These are phyloP conservation scores for Orestias chungarensis DNA, from an alignment of 2,797 vertebrate genomes.

Conservation along the genomic window DNA sequence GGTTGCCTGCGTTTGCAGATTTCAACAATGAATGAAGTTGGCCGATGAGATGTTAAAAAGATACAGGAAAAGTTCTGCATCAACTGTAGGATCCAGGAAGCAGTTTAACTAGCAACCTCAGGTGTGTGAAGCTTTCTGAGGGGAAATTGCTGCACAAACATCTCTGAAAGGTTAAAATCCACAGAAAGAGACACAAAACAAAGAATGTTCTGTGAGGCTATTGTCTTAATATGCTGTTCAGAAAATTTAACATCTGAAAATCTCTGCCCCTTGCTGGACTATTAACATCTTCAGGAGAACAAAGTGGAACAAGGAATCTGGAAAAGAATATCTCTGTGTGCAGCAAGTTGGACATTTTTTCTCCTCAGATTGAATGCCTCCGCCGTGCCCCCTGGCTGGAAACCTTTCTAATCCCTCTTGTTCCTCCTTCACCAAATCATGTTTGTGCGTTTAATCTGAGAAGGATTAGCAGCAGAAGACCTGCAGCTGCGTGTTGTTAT, in stretches of 20 bases:
- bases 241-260: background rate
- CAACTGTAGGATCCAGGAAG: slow-evolving; percentile 10
- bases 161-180: background rate
- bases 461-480: slow-evolving; percentile 43
- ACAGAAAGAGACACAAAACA: background rate
- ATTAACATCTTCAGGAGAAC: background rate
- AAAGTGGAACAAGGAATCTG: background rate
- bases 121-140: background rate
- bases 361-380: too few species aligned
- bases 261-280: background rate
- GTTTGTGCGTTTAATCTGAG: slow-evolving; percentile 47
- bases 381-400: background rate
- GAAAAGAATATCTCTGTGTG: too few species aligned
- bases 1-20: slow-evolving; percentile 55
- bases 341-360: background rate
- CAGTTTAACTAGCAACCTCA: background rate
- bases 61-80: background rate
- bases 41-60: background rate
- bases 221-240: background rate
- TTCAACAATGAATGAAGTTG: slow-evolving; percentile 66
- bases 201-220: background rate
- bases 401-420: slow-evolving; percentile 18
- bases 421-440: slow-evolving; percentile 23
- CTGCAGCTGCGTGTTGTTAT: slow-evolving; percentile 30
- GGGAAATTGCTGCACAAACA: background rate